Percentiles rank a stretch among this genome's conserved stretches.
These are phyloP conservation scores for Proisotoma minuta DNA, from an alignment of 2,888 invertebrate species.

Conservation along the genomic window DNA sequence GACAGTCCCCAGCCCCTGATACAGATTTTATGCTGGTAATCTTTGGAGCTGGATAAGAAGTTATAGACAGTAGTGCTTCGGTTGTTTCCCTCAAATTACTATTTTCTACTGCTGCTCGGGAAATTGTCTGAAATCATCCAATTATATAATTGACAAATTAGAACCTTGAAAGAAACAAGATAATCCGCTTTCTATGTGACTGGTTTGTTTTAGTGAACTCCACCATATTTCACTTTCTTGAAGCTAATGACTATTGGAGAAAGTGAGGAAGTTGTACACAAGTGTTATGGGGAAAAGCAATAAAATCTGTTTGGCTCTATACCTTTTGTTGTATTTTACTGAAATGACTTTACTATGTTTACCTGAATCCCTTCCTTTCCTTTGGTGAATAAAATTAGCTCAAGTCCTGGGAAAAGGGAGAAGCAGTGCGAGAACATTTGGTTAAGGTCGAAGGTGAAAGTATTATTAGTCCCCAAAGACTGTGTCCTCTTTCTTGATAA, in stretches of 20 bases:
- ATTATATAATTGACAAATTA: constrained; percentile 6
- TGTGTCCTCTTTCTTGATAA: not conserved
- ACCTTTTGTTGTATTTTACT: too few relatives aligned
- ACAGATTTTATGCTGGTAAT: constrained; percentile 59
- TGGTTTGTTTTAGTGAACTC: too few relatives aligned
- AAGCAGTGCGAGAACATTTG: constrained; percentile 26
- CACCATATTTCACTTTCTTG: too few relatives aligned
- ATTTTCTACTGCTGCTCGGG: constrained; percentile 1
- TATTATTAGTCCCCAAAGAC: not conserved
- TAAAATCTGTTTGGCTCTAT: too few relatives aligned
- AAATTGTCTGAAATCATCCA: constrained; percentile 10
- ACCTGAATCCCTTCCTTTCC: constrained; percentile 43
- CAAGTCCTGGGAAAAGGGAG: constrained; percentile 33
- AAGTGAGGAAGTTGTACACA: too few relatives aligned
- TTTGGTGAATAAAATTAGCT: constrained; percentile 40
- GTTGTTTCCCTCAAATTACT: constrained; percentile 43
- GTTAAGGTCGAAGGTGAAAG: constrained; percentile 19
- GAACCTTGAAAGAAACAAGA: not conserved
- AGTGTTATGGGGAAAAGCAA: too few relatives aligned
- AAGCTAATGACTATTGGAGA: too few relatives aligned
- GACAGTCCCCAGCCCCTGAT: constrained; percentile 77
- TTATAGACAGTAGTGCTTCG: too few relatives aligned
- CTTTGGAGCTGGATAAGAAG: constrained; percentile 47
- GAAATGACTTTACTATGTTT: constrained; percentile 6
- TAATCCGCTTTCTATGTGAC: too few relatives aligned